Conservation (phyloP, 2,113 vertebrate genomes). For the Corythornis madagascariensis region DNA sequence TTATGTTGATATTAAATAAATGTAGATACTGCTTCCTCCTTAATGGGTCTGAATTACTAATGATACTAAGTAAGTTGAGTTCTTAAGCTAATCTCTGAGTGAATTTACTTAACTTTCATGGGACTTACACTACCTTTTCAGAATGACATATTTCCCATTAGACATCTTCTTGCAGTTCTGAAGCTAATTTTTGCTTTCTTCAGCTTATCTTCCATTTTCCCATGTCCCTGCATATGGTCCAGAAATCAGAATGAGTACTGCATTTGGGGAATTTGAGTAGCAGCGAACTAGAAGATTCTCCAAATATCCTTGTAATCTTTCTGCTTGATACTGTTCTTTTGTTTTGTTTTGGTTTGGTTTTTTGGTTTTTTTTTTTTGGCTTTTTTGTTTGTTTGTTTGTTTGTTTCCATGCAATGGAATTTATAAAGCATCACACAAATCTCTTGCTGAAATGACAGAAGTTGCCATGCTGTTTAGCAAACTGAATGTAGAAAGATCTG, state of each 20-base stretch:
- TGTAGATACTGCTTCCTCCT: background rate
- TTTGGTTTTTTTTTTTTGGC: too few relatives aligned
- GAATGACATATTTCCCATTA: background rate
- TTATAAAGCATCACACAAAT: conserved; percentile 17
- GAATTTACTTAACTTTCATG: background rate
- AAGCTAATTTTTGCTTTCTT: conserved; percentile 26
- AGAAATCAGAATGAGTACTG: background rate
- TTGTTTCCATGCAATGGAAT: conserved; percentile 31
- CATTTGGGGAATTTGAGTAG: background rate
- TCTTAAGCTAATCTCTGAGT: background rate
- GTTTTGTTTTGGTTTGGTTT: too few relatives aligned
- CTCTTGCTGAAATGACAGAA: conserved; percentile 40
- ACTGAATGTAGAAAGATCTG: conserved; percentile 27
- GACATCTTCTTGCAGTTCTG: background rate
- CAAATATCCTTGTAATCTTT: conserved; percentile 16
- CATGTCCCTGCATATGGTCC: background rate
- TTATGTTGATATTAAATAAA: background rate
- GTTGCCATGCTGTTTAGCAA: conserved; percentile 52
- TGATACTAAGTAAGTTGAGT: background rate
- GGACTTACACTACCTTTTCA: background rate
- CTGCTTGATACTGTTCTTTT: background rate
- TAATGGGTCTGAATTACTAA: background rate
- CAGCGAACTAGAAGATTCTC: background rate
- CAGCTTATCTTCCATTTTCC: background rate
- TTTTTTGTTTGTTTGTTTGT: too few relatives aligned